Evolutionary conservation across 2,797 vertebrate species (phyloP).

Genomic region (Poecilia wingei): DNA sequence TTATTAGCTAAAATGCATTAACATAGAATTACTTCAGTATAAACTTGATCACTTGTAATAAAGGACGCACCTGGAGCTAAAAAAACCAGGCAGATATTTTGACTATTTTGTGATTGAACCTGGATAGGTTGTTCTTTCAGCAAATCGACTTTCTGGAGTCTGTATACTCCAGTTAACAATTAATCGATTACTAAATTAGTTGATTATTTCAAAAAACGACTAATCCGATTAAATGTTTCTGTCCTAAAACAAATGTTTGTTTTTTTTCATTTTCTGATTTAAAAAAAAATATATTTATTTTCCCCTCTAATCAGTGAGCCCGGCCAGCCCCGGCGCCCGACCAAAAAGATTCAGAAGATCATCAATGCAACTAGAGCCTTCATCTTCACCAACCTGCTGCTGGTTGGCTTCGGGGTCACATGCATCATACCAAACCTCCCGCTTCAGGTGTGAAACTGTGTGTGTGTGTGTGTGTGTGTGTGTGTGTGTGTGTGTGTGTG

Average conservation of each 20-base stretch:
- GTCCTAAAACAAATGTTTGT: background rate
- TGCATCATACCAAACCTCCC: conserved; percentile 89
- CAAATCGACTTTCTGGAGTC: too few species aligned
- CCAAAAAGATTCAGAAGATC: conserved; percentile 93
- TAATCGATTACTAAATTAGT: too few species aligned
- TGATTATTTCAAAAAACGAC: too few species aligned
- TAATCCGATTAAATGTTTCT: too few species aligned
- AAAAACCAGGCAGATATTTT: too few species aligned
- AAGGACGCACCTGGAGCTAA: too few species aligned
- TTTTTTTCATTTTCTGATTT: background rate
- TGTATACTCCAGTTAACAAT: too few species aligned
- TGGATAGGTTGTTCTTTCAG: too few species aligned
- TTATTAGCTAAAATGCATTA: too few species aligned
- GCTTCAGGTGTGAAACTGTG: conserved; percentile 83
- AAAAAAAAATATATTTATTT: background rate
- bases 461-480: background rate
- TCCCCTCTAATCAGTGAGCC: conserved; percentile 76
- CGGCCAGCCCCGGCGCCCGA: conserved; percentile 85
- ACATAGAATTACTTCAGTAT: too few species aligned
- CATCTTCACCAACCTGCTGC: conserved; percentile 92
- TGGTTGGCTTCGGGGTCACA: conserved; percentile 92
- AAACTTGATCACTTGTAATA: too few species aligned
- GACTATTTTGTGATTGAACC: too few species aligned
- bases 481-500: conserved; percentile 70
- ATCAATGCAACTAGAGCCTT: conserved; percentile 93